phyloP scores from a whole-genome alignment of 1,140 invertebrate genomes.

The Atta colombica region DNA sequence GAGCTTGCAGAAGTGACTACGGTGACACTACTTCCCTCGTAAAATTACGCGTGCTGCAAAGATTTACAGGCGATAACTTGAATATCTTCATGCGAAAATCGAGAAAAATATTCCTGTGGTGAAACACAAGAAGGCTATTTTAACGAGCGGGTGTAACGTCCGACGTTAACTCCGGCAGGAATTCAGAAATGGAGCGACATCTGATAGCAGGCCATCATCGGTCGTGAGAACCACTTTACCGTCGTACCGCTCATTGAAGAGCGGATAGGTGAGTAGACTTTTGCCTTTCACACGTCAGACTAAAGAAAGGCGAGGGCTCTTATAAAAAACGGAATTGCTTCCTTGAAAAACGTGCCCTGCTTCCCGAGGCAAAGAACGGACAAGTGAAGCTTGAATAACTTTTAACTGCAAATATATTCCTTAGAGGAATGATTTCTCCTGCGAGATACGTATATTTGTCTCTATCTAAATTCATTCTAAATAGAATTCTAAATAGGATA shows the following conservation, averaged over 20 bases:
- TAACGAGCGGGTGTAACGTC: slow-evolving; percentile 41
- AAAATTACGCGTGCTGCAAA: slow-evolving; percentile 30
- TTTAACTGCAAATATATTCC: slow-evolving; percentile 38
- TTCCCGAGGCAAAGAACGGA: slow-evolving; percentile 46
- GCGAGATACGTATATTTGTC: slow-evolving; percentile 18
- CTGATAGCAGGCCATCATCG: slow-evolving; percentile 33
- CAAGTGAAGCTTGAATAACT: slow-evolving; percentile 43
- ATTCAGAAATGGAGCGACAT: slow-evolving; percentile 66
- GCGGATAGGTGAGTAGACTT: slow-evolving; percentile 6
- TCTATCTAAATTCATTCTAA: slow-evolving; percentile 16
- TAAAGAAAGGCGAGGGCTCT: slow-evolving; percentile 18
- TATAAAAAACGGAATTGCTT: slow-evolving; percentile 55
- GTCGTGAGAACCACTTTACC: slow-evolving; percentile 49
- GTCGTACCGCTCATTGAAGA: slow-evolving; percentile 3
- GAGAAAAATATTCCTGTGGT: neutral
- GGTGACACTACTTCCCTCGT: neutral
- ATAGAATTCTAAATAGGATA: neutral
- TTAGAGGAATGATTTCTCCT: slow-evolving; percentile 22
- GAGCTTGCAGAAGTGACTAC: slow-evolving; percentile 9
- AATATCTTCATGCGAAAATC: neutral
- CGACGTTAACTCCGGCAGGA: slow-evolving; percentile 2
- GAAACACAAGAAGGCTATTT: slow-evolving; percentile 55
- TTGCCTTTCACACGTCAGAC: slow-evolving; percentile 37
- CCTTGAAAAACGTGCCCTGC: slow-evolving; percentile 53
- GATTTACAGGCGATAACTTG: slow-evolving; percentile 37